Conservation (phyloP, 2,797 vertebrate species). For the Micromesistius poutassou region DNA sequence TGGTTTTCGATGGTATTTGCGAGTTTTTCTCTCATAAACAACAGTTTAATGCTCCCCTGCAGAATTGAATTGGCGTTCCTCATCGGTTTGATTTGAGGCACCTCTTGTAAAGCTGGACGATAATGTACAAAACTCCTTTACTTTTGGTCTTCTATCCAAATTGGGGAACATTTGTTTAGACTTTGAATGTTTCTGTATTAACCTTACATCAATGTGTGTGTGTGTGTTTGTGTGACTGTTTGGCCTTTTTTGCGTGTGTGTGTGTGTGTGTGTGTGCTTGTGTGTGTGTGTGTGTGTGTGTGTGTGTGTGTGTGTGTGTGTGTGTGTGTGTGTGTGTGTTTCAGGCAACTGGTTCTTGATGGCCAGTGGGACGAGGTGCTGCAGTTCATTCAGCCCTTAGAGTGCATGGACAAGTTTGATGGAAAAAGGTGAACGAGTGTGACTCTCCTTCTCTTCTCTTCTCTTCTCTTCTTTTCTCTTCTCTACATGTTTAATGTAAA, state of each 20-base stretch:
- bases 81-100: background rate
- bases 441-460: background rate
- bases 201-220: background rate
- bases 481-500: too few species aligned
- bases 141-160: background rate
- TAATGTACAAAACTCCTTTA: background rate
- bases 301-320: background rate
- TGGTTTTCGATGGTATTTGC: background rate
- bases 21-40: background rate
- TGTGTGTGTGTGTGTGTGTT: conserved; percentile 24
- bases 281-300: conserved; percentile 9
- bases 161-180: background rate
- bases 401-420: conserved; percentile 99
- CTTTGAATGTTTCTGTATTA: background rate
- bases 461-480: too few species aligned
- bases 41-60: background rate
- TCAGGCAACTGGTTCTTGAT: conserved; percentile 92
- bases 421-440: conserved; percentile 81
- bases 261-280: conserved; percentile 11
- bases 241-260: background rate
- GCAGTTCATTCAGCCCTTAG: conserved; percentile 97
- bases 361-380: conserved; percentile 99
- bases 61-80: background rate
- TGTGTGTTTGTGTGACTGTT: conserved; percentile 12
- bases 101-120: background rate